Conservation (phyloP, 2,888 invertebrate species). For the Ormyrus labotus region DNA sequence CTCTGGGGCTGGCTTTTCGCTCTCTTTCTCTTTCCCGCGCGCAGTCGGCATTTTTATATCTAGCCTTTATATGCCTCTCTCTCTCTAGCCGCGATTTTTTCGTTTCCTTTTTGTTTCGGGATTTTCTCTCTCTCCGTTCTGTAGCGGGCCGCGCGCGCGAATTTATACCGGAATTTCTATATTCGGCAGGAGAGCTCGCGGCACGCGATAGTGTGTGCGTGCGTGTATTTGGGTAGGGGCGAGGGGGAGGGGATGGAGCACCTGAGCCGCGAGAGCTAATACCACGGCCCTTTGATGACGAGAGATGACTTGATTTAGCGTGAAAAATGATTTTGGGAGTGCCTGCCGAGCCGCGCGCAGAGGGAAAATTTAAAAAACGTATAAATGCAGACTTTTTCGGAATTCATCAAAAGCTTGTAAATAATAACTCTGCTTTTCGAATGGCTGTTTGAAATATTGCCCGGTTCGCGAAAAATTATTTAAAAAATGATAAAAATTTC, state of each 20-base stretch:
- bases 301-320: slow-evolving; percentile 37
- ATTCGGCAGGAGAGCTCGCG: too few species aligned
- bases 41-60: neutral
- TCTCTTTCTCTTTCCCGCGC: slow-evolving; percentile 23
- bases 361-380: neutral
- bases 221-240: neutral
- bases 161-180: too few species aligned
- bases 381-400: too few species aligned
- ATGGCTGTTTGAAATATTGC: too few species aligned
- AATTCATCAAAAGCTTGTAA: too few species aligned
- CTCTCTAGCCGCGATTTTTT: neutral
- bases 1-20: neutral
- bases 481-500: too few species aligned
- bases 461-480: too few species aligned
- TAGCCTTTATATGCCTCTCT: neutral
- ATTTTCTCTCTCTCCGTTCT: slow-evolving; percentile 18
- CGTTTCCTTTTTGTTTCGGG: slow-evolving; percentile 8
- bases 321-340: slow-evolving; percentile 22
- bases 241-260: slow-evolving; percentile 9
- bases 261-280: slow-evolving; percentile 36
- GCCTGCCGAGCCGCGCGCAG: neutral
- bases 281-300: slow-evolving; percentile 39
- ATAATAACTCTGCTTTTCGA: too few species aligned
- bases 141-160: neutral
- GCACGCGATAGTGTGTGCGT: slow-evolving; percentile 24